A percentile compares a stretch with the other conserved stretches of the same genome.
Conservation (phyloP, 2,888 invertebrate genomes). For the Eristalis pertinax region DNA sequence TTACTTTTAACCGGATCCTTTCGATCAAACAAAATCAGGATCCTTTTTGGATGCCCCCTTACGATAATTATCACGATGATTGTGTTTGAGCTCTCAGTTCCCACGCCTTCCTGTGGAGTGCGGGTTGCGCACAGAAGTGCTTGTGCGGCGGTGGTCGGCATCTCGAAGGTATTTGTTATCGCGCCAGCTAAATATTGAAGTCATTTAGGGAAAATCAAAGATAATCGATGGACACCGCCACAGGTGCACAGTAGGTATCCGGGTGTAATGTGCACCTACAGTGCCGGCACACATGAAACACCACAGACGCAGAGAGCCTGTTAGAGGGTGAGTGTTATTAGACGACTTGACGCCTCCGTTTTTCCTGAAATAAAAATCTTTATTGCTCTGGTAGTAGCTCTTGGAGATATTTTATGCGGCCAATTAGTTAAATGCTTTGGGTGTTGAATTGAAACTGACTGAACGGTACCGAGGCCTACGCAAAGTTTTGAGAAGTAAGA, state of each 20-base stretch:
- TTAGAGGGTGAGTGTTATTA: conserved; percentile 72
- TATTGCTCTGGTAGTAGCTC: conserved; percentile 51
- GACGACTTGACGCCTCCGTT: conserved; percentile 78
- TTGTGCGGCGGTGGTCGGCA: conserved; percentile 17
- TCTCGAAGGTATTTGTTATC: conserved; percentile 53
- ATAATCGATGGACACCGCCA: conserved; percentile 47
- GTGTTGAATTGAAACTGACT: conserved; percentile 34
- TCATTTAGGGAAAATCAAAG: conserved; percentile 69
- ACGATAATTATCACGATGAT: conserved; percentile 67
- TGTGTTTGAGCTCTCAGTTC: conserved; percentile 53
- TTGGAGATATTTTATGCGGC: conserved; percentile 60
- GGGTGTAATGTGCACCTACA: conserved; percentile 25
- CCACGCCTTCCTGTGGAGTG: conserved; percentile 49
- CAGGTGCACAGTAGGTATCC: conserved; percentile 65
- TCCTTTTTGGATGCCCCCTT: conserved; percentile 42
- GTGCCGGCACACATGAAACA: conserved; percentile 50
- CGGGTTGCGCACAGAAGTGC: conserved; percentile 5
- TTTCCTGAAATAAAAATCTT: conserved; percentile 57
- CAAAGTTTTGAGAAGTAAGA: not conserved
- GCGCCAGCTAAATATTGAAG: conserved; percentile 59
- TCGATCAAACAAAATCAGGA: conserved; percentile 58
- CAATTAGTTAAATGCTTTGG: conserved; percentile 59
- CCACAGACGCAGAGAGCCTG: conserved; percentile 49
- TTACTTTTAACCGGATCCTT: conserved; percentile 59
- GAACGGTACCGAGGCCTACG: conserved; percentile 4